Evolutionary conservation across 2,113 vertebrate species (phyloP), one percentile per base, ranked within the genome.

Genomic region (Plecotus auritus): DNA sequence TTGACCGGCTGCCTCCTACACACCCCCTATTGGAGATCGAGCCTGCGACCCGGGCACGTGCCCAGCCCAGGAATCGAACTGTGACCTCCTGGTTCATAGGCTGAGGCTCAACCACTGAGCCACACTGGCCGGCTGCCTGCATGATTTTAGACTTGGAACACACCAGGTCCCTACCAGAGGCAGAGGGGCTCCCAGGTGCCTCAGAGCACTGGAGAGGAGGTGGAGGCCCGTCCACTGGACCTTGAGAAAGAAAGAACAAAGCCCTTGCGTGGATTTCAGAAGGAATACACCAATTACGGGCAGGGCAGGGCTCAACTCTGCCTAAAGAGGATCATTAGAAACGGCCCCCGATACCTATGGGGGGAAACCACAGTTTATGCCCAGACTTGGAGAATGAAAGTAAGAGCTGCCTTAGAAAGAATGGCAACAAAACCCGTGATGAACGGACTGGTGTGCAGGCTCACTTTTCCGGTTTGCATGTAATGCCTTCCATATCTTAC

Each of bases 101-200:
- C 4, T 61, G 23, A 26, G 59, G 59, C 26, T 4, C 23, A 11
- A 61, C 59, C 59, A 61, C 59, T 28, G 59, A 28, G 59, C 59
- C 26, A 61, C 59, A 61, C 59, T 11, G 59, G 59, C 59, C 26
- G 59, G 59, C 84, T 42, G 69, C 47, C 94, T 85, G 20, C 18
- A 28, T 35, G 37, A 54, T 18, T 86, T 61, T 3, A 76, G 67
- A 2, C 7, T 77, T 51, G 0, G 32, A 0, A 26, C 49, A 87
- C 93, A 56, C 70, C 4, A 80, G 92, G 73, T 23, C 64, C 84
- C 98, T 92, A 98, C 98, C 98, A 40, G 98, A 97, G 78, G 99
- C 98, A 91, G 98, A 96, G 92, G 98, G 99, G 70, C 99, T 99
- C 67, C 99, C 98, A 9, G 99, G 98, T 10, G 98, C 96, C 80